phyloP scores from a whole-genome alignment of 2,797 vertebrate species.

The Tympanoctomys barrerae region DNA sequence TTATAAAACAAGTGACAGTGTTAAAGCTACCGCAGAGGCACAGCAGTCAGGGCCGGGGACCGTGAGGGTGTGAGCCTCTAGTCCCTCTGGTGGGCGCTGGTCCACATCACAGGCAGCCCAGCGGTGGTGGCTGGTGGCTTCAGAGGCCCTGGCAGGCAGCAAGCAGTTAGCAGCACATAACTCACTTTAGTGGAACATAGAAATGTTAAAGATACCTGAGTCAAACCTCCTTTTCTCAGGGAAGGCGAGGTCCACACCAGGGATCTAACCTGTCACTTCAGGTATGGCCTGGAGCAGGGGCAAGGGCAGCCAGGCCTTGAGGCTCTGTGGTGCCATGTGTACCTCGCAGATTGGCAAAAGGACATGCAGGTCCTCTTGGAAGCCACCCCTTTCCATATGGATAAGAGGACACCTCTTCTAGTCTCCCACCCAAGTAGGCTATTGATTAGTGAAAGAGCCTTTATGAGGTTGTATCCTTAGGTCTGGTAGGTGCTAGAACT shows the following conservation, averaged over 20 bases:
- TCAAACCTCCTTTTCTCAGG: not conserved
- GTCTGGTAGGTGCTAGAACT: not conserved
- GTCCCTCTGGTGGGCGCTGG: slow-evolving; percentile 78
- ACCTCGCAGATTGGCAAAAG: not conserved
- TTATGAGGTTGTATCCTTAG: not conserved
- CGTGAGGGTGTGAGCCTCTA: not conserved
- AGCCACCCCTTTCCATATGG: rapidly evolving
- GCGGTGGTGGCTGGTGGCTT: not conserved
- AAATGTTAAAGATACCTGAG: not conserved
- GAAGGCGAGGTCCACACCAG: not conserved
- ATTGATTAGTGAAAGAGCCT: not conserved
- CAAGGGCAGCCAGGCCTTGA: too few species aligned
- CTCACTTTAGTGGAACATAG: not conserved
- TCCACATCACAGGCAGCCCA: slow-evolving; percentile 71
- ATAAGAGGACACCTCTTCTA: not conserved
- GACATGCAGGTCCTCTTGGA: not conserved
- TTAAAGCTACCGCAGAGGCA: not conserved
- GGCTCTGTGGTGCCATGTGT: not conserved
- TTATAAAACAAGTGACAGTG: not conserved
- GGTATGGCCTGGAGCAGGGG: not conserved
- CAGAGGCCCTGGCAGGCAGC: not conserved
- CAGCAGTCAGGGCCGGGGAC: not conserved
- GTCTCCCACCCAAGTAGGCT: not conserved
- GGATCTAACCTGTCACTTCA: not conserved
- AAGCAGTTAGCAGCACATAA: not conserved